Evolutionary conservation across 1,140 invertebrate genomes (phyloP), one percentile per base, ranked within the genome.

Genomic region (Drosophila subpulchrella): DNA sequence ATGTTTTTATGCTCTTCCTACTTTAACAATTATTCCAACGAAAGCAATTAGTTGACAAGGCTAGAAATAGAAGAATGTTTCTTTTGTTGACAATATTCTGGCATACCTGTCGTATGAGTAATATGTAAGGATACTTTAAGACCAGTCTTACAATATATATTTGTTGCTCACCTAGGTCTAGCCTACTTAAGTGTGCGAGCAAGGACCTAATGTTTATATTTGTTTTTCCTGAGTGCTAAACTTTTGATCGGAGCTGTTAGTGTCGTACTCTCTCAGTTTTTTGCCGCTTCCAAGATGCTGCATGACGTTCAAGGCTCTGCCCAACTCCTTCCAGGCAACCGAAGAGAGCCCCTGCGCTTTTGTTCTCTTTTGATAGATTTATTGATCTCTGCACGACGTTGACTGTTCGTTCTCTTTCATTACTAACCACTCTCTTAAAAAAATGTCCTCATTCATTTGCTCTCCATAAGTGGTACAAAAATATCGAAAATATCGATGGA

Each of bases 301-400:
- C 63, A 67, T 67, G 63, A 65, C 50, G 27, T 50, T 65, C 36
- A 27, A 63, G 60, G 63, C 63, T 67, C 46, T 67, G 59, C 60
- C 48, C 15, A 42, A 65, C 41, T 65, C 62, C 62, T 65, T 65
- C 56, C 34, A 62, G 57, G 20, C 58, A 62, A 65, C 57, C 62
- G 57, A 65, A 62, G 62, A 65, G 63, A 65, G 61, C 41, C 30
- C 8, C 47, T 63, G 59, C 58, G 66, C 61, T 66, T 71, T 36
- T 34, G 41, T 34, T 70, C 34, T 47, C 41, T 58, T 34, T 42
- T 67, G 11, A 42, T 39, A 12, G 38, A 34, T 32, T 34, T 17
- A 44, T 15, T 48, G 56, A 66, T 61, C 46, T 63, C 39, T 66
- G 65, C 65, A 66, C 65, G 65, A 68, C 44, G 44, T 66, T 72